Percentiles rank a stretch among this genome's conserved stretches.
These are phyloP conservation scores for Barbus barbus DNA, from an alignment of 2,113 vertebrate genomes.

Conservation along the genomic window DNA sequence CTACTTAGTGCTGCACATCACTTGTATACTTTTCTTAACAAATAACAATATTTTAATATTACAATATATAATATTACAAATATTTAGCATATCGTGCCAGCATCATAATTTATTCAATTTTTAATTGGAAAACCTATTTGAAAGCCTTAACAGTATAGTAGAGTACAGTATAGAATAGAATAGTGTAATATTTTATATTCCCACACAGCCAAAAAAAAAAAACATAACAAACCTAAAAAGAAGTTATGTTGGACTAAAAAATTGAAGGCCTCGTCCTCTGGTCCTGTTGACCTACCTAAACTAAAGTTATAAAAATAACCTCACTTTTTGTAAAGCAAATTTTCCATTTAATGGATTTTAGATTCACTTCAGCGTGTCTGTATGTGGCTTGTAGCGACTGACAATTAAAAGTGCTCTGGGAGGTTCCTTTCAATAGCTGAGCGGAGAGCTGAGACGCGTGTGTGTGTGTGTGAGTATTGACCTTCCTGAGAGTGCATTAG, in stretches of 20 bases:
- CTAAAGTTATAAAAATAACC: background rate
- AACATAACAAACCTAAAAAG: background rate
- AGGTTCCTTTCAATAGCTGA: constrained; percentile 31
- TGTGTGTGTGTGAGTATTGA: constrained; percentile 26
- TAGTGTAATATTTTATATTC: background rate
- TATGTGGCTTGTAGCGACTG: background rate
- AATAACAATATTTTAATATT: no score
- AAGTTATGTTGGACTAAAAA: background rate
- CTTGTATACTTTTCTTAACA: no score
- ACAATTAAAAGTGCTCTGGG: constrained; percentile 27
- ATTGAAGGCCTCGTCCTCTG: background rate
- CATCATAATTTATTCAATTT: background rate
- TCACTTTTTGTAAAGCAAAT: constrained; percentile 4
- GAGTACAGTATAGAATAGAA: background rate
- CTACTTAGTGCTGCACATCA: background rate
- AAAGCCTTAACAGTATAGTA: background rate
- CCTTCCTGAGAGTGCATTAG: constrained; percentile 52
- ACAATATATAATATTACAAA: no score
- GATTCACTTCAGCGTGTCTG: background rate
- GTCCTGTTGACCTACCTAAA: background rate
- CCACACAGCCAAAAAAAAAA: background rate
- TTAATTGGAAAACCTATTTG: background rate
- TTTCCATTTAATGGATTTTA: constrained; percentile 5
- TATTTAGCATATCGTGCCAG: background rate
- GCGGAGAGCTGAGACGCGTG: background rate